Base-by-base conservation (phyloP, 2,888 invertebrate genomes). In the Beris chalybata region DNA sequence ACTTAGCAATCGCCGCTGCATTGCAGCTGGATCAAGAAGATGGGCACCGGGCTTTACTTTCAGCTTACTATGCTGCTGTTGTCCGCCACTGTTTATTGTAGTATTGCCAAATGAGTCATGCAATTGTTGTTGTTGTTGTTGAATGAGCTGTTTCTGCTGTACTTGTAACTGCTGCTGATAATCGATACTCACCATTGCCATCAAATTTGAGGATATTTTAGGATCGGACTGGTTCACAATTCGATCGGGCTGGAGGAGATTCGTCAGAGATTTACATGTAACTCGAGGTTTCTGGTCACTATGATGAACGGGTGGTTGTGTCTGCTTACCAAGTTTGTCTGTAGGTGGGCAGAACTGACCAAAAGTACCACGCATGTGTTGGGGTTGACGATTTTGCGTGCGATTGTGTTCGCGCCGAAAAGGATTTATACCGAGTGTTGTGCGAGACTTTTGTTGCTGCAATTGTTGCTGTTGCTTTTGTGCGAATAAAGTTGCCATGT, bases 241-340 rank as follows among this genome's bases (percentile, higher is more conserved):
- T 47, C 72, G 74, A 70, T 79, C 80, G n/a, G 85, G 85, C 73
- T 85, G 84, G 74, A 87, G 75, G 69, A 87, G 78, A 76, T 87
- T 87, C 71, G 86, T 85, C 71, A 87, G 81, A 30, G 86, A 85
- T 76, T 86, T 87, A 69, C 86, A 85, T 75, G 85, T 85, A 67
- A 86, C 85, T 71, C 86, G 81, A 48, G 86, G 86, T 68, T 86
- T 84, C 70, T 84, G 83, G 77, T 77, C 82, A 73, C 22, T 81
- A 75, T 64, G 79, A 77, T 76, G 30, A 80, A 79, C 70, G 78
- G 81, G 70, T 76, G 74, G 75, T 55, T 75, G 74, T 44, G 76
- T 73, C 69, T 76, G 77, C 7, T 75, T 70, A 32, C 71, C 71
- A 54, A 65, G 78, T 68, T 76, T 81, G 69, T 82, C 82, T 81